Base-by-base conservation (phyloP, 1,140 invertebrate species). In the Philopotamus ludificatus region DNA sequence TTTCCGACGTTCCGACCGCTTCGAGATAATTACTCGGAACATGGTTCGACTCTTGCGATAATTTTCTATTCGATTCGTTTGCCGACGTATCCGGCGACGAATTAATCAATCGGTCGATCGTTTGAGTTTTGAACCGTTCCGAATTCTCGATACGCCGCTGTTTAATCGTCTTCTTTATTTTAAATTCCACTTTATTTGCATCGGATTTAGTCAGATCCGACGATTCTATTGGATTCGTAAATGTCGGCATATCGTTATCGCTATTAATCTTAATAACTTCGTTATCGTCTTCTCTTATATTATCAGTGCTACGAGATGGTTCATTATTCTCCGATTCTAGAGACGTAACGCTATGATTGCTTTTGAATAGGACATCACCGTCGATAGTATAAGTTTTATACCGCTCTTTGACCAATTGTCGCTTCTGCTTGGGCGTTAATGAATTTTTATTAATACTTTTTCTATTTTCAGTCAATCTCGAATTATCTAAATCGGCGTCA, bases 351-450 rank as follows among this genome's bases (percentile, higher is more conserved):
- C 70, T 73, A 76, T 4, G 45, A 72, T 58, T 76, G 8, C 20
- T 34, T 22, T 54, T 22, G 26, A 10, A n/a, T 4, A n/a, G 15
- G 8, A 1, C 18, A 60, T 83, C 45, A 71, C 75, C 61, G 74
- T 71, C n/a, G 34, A 92, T 89, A 0, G 89, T 91, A 70, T 91
- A 91, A 0, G 90, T 92, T 72, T 85, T 87, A 71, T 88, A 92
- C 54, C 90, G 82, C 69, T 92, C 89, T 73, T 89, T 89, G 1
- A 85, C 82, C 20, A 88, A 72, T 42, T 84, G 85, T 60, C 90
- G 76, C 72, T 87, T 89, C 71, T 91, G 87, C 76, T 90, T 91
- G 0, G 89, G 89, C 0, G 89, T 90, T 44, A 90, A 72, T 10
- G 83, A 77, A 62, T 82, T 83, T 1, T 72, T 81, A 3, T 77